Evolutionary conservation across 2,888 invertebrate genomes (phyloP), one percentile per base, ranked within the genome.

Genomic region (Phytoseiulus persimilis): DNA sequence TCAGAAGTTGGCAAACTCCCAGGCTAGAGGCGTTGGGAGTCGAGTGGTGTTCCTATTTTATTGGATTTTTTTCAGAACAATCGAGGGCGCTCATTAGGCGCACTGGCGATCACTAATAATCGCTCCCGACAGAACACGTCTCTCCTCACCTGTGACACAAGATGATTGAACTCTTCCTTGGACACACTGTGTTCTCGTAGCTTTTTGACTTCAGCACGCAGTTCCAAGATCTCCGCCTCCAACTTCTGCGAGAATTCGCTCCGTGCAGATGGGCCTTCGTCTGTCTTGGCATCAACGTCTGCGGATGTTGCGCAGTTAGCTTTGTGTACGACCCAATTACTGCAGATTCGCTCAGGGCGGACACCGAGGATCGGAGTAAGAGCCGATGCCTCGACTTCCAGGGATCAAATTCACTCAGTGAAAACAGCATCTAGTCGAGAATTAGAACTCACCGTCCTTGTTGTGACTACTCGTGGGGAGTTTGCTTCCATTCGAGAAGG

Each of bases 201-300:
- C n/a, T n/a, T 87, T 23, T 87, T 87, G n/a, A 87, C 87, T 33
- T 87, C 87, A 45, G 45, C 32, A 45, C 87, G 87, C 87, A 87
- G 18, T 23, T 87, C 87, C 87, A 87, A 31, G 87, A 87, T 45
- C 23, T 87, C 87, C 87, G 87, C 32, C 45, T 87, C 87, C 87
- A 87, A 87, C 87, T 87, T 87, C 87, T 87, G 87, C 87, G 32
- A 33, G n/a, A 9, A 11, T 31, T 87, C 87, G 87, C 32, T 87
- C 31, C 87, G 87, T n/a, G 87, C 87, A 87, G 87, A n/a, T 39
- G 87, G 33, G 32, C 45, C 87, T 31, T 32, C 87, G 87, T 87
- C 39, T 45, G 32, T 87, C 87, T 33, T 32, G 32, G 87, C 87
- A 32, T 87, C 87, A 3, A 87, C 33, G 32, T 32, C 87, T 87